Evolutionary conservation across 2,797 vertebrate genomes (phyloP).

Genomic region (Enteromius radiatus): DNA sequence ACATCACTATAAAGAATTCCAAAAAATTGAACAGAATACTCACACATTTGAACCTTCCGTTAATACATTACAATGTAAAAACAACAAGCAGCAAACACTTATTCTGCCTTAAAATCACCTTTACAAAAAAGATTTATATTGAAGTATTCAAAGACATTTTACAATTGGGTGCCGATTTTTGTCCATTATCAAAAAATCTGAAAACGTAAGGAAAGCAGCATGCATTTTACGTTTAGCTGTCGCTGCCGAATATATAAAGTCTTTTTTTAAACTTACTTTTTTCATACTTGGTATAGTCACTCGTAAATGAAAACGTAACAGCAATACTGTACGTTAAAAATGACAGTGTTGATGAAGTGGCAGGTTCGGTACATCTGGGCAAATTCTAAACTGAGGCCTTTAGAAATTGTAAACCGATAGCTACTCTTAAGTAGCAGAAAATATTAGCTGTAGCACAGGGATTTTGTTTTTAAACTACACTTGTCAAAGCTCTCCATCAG

Average conservation of each 20-base stretch:
- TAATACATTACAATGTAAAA: slow-evolving; percentile 60
- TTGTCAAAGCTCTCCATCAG: slow-evolving; percentile 35
- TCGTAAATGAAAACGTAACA: slow-evolving; percentile 49
- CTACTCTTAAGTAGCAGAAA: slow-evolving; percentile 50
- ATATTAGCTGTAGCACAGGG: slow-evolving; percentile 41
- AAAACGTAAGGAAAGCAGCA: slow-evolving; percentile 54
- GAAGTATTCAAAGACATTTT: slow-evolving; percentile 58
- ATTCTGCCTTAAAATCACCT: slow-evolving; percentile 55
- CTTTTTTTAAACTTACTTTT: slow-evolving; percentile 33
- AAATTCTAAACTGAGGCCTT: slow-evolving; percentile 48
- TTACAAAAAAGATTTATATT: slow-evolving; percentile 58
- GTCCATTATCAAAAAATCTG: slow-evolving; percentile 44
- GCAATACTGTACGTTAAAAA: slow-evolving; percentile 38
- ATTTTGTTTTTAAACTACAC: slow-evolving; percentile 46
- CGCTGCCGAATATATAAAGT: slow-evolving; percentile 50
- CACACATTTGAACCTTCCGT: slow-evolving; percentile 26
- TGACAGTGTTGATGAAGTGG: slow-evolving; percentile 27
- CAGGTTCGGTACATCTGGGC: slow-evolving; percentile 43
- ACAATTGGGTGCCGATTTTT: slow-evolving; percentile 47
- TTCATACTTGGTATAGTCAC: slow-evolving; percentile 13
- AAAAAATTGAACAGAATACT: slow-evolving; percentile 20
- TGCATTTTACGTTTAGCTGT: slow-evolving; percentile 56
- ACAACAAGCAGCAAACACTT: slow-evolving; percentile 62
- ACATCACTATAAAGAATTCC: slow-evolving; percentile 30
- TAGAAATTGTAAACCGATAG: slow-evolving; percentile 59